A percentile compares a stretch with the other conserved stretches of the same genome.
Evolutionary conservation across 2,797 vertebrate genomes (phyloP).

Genomic region (Cichlasoma orientale): DNA sequence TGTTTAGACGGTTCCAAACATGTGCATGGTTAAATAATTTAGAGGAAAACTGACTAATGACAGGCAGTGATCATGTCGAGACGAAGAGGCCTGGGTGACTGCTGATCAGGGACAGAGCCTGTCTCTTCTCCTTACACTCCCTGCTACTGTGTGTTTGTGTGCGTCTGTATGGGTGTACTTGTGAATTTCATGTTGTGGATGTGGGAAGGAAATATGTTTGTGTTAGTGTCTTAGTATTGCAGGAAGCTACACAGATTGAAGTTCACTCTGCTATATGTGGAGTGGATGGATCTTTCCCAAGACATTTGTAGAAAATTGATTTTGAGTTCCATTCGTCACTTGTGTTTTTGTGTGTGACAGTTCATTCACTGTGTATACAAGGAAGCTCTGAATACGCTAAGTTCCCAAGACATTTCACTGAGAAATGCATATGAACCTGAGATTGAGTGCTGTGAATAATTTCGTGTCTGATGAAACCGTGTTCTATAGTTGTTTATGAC

Average conservation of each 20-base stretch:
- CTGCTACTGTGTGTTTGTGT: conserved; percentile 24
- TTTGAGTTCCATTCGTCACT: conserved; percentile 70
- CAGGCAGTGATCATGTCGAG: conserved; percentile 84
- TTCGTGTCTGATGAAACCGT: conserved; percentile 37
- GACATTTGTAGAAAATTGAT: conserved; percentile 71
- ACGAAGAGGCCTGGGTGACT: conserved; percentile 77
- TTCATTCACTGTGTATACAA: conserved; percentile 63
- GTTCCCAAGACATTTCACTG: conserved; percentile 53
- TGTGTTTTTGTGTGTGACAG: conserved; percentile 63
- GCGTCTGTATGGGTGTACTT: conserved; percentile 23
- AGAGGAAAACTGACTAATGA: conserved; percentile 82
- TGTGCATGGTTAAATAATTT: conserved; percentile 85
- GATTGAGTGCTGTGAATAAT: conserved; percentile 51
- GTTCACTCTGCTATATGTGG: conserved; percentile 51
- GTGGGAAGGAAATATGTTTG: conserved; percentile 54
- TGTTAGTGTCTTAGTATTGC: conserved; percentile 47
- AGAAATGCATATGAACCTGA: conserved; percentile 55
- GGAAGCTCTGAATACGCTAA: conserved; percentile 54
- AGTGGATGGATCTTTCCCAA: conserved; percentile 61
- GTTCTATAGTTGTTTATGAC: conserved; percentile 41
- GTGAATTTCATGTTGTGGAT: conserved; percentile 49
- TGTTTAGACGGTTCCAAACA: conserved; percentile 84
- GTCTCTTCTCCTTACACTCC: conserved; percentile 72
- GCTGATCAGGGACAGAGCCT: conserved; percentile 79
- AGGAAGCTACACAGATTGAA: conserved; percentile 52